phyloP scores from a whole-genome alignment of 2,888 invertebrate genomes.

The Creontiades dilutus region DNA sequence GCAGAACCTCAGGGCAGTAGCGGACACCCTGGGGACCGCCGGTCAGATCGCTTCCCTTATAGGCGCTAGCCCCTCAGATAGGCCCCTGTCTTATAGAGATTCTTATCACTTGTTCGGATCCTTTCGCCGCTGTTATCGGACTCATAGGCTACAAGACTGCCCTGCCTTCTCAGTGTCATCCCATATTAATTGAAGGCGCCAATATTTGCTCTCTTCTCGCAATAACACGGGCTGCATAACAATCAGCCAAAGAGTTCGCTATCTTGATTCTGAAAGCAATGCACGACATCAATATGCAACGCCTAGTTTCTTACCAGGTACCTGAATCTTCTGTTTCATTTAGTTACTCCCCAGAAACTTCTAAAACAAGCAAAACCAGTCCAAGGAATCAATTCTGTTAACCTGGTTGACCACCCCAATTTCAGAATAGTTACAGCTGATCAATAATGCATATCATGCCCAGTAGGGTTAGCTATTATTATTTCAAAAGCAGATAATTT shows the following conservation, averaged over 20 bases:
- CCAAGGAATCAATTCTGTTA: neutral
- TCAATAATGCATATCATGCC: too few species aligned
- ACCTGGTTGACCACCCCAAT: too few species aligned
- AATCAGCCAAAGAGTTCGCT: constrained; percentile 30
- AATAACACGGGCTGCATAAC: constrained; percentile 52
- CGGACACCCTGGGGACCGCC: constrained; percentile 50
- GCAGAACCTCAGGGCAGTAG: constrained; percentile 61
- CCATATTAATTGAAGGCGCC: constrained; percentile 67
- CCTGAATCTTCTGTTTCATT: neutral
- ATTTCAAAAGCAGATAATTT: too few species aligned
- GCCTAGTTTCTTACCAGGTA: neutral
- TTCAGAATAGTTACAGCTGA: too few species aligned
- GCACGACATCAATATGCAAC: neutral
- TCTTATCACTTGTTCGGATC: constrained; percentile 63
- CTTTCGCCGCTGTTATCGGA: constrained; percentile 44
- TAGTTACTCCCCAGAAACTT: too few species aligned
- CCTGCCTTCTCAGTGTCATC: constrained; percentile 55
- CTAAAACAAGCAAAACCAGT: too few species aligned
- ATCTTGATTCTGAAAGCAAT: neutral
- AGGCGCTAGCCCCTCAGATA: constrained; percentile 50
- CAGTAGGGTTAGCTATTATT: too few species aligned
- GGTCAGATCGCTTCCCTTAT: constrained; percentile 50
- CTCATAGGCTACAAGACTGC: constrained; percentile 62
- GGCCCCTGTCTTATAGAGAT: constrained; percentile 65
- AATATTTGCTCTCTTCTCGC: constrained; percentile 46